A percentile compares a stretch with the other conserved stretches of the same genome.
Evolutionary conservation across 2,113 vertebrate genomes (phyloP).

Genomic region (Poicephalus meyeri): DNA sequence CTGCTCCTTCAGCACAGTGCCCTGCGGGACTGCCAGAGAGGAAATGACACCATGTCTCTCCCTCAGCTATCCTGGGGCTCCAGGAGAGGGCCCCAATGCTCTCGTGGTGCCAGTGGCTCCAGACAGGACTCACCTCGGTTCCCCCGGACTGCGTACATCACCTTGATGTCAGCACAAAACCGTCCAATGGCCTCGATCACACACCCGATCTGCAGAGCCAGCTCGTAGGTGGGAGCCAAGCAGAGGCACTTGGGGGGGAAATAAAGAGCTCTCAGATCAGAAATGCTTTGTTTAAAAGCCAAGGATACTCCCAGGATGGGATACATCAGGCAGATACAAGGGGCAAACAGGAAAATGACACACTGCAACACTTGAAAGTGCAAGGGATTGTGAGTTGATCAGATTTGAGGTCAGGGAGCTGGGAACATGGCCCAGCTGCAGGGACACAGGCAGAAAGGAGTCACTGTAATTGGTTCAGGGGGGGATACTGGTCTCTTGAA

Average conservation of each 20-base stretch:
- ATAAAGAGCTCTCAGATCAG: neutral
- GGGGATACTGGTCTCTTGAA: neutral
- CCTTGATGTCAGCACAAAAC: conserved; percentile 64
- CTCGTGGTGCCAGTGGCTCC: fast-evolving
- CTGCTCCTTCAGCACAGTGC: conserved; percentile 47
- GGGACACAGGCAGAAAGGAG: neutral
- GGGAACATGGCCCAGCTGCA: neutral
- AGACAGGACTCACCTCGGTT: conserved; percentile 62
- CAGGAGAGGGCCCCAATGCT: neutral
- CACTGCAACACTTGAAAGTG: fast-evolving
- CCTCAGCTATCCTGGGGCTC: neutral
- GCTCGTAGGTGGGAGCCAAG: conserved; percentile 77
- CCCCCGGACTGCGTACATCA: conserved; percentile 75
- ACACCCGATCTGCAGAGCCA: conserved; percentile 78
- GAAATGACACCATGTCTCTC: neutral
- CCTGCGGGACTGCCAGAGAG: conserved; percentile 51
- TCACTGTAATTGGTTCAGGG: fast-evolving
- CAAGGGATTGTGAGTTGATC: fast-evolving
- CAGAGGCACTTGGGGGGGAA: conserved; percentile 73
- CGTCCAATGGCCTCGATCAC: conserved; percentile 72
- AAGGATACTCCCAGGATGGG: fast-evolving
- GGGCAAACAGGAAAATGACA: neutral
- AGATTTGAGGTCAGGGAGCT: neutral
- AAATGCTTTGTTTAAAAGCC: neutral
- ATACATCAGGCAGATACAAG: fast-evolving